Percentiles rank a stretch among this genome's conserved stretches.
Evolutionary conservation across 2,888 invertebrate genomes (phyloP).

Genomic region (Cerceris ruficornis): DNA sequence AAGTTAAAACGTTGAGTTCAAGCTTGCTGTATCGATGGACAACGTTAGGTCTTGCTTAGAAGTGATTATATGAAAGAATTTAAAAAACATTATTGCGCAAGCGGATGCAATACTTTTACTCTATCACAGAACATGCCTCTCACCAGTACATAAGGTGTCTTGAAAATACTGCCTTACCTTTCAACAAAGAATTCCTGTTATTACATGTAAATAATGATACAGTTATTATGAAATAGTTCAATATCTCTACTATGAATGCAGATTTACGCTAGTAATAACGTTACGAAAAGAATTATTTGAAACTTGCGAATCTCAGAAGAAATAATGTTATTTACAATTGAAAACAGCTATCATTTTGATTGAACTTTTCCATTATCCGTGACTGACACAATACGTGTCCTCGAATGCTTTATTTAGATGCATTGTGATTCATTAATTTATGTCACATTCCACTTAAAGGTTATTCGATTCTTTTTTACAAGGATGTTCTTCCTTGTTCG

Average conservation of each 20-base stretch:
- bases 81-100: not conserved
- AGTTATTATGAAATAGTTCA: no score
- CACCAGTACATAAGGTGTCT: not conserved
- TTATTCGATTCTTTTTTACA: not conserved
- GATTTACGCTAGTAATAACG: no score
- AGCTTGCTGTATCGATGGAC: no score
- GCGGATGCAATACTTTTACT: constrained; percentile 10
- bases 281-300: no score
- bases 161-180: not conserved
- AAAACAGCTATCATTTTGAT: no score
- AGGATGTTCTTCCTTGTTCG: constrained; percentile 3
- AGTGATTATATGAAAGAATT: not conserved
- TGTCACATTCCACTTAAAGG: constrained; percentile 26
- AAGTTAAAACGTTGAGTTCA: no score
- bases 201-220: not conserved
- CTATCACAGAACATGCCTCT: not conserved
- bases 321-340: no score
- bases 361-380: not conserved
- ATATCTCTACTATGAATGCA: no score
- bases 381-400: not conserved
- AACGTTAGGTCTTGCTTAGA: no score
- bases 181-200: not conserved
- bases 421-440: constrained; percentile 29
- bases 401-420: constrained; percentile 5
- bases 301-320: no score